Evolutionary conservation across 2,797 vertebrate species (phyloP).

Genomic region (Sebastes cheni): DNA sequence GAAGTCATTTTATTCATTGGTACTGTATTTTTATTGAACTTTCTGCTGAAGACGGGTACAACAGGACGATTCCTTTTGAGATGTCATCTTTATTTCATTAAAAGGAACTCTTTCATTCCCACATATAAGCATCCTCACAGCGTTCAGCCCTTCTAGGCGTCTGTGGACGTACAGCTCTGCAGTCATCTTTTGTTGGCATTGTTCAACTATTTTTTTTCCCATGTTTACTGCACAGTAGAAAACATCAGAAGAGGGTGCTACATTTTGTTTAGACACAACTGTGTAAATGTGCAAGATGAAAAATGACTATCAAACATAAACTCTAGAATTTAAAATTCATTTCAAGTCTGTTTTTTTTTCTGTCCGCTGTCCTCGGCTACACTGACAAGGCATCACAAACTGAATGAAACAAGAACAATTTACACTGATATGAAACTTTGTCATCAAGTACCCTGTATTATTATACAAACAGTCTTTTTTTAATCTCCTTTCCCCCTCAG

Average conservation of each 20-base stretch:
- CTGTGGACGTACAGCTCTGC: slow-evolving; percentile 16
- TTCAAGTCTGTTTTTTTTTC: slow-evolving; percentile 32
- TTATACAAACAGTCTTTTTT: slow-evolving; percentile 41
- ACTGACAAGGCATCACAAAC: slow-evolving; percentile 67
- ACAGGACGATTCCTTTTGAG: not conserved
- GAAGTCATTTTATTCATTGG: not conserved
- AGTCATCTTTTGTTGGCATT: slow-evolving; percentile 20
- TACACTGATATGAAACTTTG: slow-evolving; percentile 46
- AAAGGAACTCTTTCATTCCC: slow-evolving; percentile 34
- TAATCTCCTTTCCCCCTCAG: not conserved
- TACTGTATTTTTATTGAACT: not conserved
- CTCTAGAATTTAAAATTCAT: slow-evolving; percentile 31
- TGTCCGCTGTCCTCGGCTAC: slow-evolving; percentile 42
- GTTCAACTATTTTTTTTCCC: slow-evolving; percentile 9
- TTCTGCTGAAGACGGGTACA: not conserved
- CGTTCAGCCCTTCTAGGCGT: not conserved
- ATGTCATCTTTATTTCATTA: slow-evolving; percentile 60
- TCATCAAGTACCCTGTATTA: slow-evolving; percentile 54
- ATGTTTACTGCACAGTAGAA: slow-evolving; percentile 65
- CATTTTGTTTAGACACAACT: slow-evolving; percentile 63
- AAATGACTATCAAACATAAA: slow-evolving; percentile 54
- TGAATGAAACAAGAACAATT: slow-evolving; percentile 46
- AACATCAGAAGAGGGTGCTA: slow-evolving; percentile 55
- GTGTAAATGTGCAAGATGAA: slow-evolving; percentile 66
- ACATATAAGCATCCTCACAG: slow-evolving; percentile 32